These are phyloP conservation scores for Julus scanicus DNA, from an alignment of 2,888 invertebrate genomes.

Conservation along the genomic window DNA sequence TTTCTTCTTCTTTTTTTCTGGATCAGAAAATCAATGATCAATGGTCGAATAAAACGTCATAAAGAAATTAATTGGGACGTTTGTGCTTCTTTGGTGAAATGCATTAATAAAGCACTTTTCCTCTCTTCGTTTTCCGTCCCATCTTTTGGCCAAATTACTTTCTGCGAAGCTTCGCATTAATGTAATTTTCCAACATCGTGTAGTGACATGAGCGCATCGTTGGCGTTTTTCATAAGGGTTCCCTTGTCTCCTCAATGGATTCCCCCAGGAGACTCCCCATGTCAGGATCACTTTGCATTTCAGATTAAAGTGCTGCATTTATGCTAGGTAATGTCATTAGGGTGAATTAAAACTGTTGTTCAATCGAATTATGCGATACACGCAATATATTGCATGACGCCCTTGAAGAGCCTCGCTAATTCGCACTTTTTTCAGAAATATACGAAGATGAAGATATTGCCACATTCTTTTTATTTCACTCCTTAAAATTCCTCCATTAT, in stretches of 20 bases:
- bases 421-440: neutral
- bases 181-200: neutral
- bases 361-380: conserved; percentile 3
- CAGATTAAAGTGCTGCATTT: conserved; percentile 39
- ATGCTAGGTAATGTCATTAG: conserved; percentile 20
- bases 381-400: conserved; percentile 12
- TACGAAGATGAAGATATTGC: neutral
- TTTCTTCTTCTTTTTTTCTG: neutral
- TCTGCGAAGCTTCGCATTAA: conserved; percentile 9
- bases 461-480: neutral
- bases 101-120: neutral
- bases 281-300: conserved; percentile 23
- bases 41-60: neutral
- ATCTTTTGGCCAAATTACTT: conserved; percentile 4
- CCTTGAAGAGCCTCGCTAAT: neutral
- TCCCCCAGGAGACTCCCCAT: neutral
- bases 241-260: conserved; percentile 3
- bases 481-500: neutral
- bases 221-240: conserved; percentile 7
- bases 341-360: conserved; percentile 16
- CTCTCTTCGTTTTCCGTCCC: neutral
- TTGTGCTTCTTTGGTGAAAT: neutral
- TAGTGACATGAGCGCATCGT: neutral
- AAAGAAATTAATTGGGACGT: neutral
- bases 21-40: conserved; percentile 13